A percentile compares a stretch with the other conserved stretches of the same genome.
phyloP scores from a whole-genome alignment of 2,113 vertebrate genomes.

The Eulemur macaco region DNA sequence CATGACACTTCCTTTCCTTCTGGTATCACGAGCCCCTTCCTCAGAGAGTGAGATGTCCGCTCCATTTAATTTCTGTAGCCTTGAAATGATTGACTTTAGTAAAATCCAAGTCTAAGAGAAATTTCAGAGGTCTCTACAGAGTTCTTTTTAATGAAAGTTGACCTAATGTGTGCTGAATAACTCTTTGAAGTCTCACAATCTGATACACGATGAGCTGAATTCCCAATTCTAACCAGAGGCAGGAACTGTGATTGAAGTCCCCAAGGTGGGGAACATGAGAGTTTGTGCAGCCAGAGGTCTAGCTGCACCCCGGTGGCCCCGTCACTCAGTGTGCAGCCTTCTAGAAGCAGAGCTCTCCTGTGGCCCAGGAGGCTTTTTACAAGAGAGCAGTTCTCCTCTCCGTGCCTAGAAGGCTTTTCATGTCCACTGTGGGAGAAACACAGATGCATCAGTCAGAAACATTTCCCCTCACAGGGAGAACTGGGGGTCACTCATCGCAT shows the following conservation, averaged over 20 bases:
- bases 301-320: not conserved
- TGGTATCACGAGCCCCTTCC: not conserved
- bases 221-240: not conserved
- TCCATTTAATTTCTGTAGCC: not conserved
- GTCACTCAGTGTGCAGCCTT: not conserved
- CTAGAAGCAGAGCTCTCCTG: not conserved
- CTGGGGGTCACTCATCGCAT: not conserved
- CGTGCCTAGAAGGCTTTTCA: not conserved
- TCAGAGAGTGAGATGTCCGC: not conserved
- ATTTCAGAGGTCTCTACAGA: not conserved
- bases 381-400: not conserved
- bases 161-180: not conserved
- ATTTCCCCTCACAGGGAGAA: not conserved
- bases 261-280: accelerated
- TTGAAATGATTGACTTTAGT: not conserved
- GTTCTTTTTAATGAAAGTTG: constrained; percentile 7
- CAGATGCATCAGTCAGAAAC: not conserved
- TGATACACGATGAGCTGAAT: not conserved
- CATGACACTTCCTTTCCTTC: not conserved
- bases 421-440: not conserved
- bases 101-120: not conserved
- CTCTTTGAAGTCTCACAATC: not conserved
- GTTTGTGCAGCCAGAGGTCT: no score
- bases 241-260: not conserved
- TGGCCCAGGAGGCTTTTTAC: not conserved